Conservation (phyloP, 2,113 vertebrate species). For the Psittacus erithacus region DNA sequence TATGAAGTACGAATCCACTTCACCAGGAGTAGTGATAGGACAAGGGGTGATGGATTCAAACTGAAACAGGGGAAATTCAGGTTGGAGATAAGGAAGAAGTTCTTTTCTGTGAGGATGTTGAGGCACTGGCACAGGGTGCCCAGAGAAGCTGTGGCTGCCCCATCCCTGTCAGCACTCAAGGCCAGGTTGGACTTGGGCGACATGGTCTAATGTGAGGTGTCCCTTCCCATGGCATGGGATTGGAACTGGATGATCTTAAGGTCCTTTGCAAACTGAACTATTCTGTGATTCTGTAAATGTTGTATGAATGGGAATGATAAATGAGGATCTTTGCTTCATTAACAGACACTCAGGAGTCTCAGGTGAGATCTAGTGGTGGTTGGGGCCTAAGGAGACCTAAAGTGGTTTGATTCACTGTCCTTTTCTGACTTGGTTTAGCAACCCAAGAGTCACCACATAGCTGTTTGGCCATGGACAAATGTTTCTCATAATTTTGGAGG, state of each 20-base stretch:
- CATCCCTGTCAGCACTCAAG: neutral
- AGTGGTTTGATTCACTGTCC: neutral
- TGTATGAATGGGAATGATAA: neutral
- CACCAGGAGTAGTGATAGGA: neutral
- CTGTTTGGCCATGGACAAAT: neutral
- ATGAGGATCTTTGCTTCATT: neutral
- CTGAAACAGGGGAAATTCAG: neutral
- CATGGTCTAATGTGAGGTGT: neutral
- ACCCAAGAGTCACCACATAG: neutral
- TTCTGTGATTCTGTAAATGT: neutral
- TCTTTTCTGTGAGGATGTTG: neutral
- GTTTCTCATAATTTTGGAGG: neutral
- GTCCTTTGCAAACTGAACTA: neutral
- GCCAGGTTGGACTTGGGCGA: neutral
- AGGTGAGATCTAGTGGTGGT: accelerated
- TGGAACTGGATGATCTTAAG: neutral
- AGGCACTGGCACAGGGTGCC: neutral
- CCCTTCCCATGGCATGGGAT: neutral
- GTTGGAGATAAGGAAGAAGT: neutral
- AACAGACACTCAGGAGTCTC: neutral
- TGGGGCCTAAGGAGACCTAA: neutral
- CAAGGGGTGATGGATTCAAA: neutral
- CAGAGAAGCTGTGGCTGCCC: neutral
- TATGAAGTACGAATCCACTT: neutral
- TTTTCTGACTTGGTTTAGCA: neutral